These are phyloP conservation scores for Scomber colias DNA, from an alignment of 2,113 vertebrate species.

Conservation along the genomic window DNA sequence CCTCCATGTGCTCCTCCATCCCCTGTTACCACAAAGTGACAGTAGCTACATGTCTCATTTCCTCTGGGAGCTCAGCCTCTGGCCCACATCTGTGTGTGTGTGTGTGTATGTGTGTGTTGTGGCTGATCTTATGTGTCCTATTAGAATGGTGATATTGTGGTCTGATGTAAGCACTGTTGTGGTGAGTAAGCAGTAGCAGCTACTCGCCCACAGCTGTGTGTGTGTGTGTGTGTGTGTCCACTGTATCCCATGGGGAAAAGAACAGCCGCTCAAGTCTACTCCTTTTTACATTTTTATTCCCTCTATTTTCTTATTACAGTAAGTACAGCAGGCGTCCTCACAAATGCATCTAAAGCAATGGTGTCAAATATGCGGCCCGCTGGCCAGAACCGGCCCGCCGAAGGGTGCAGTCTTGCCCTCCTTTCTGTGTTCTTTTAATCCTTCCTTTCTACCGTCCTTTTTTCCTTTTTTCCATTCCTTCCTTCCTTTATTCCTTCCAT, in stretches of 20 bases:
- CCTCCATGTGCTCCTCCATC: neutral
- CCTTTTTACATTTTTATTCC: no score
- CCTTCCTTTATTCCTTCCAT: no score
- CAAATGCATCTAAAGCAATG: no score
- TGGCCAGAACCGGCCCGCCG: no score
- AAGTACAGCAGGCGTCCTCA: no score
- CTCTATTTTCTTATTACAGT: no score
- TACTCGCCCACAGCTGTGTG: conserved; percentile 61
- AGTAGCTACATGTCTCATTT: conserved; percentile 42
- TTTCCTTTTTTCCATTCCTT: no score
- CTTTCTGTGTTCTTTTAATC: no score
- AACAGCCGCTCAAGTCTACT: neutral
- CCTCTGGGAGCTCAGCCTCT: conserved; percentile 39
- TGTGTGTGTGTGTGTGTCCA: conserved; percentile 40
- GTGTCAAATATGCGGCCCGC: no score
- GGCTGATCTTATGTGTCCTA: conserved; percentile 70
- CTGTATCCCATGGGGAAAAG: conserved; percentile 70
- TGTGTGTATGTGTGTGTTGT: conserved; percentile 31
- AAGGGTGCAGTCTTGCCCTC: no score
- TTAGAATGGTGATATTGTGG: conserved; percentile 75
- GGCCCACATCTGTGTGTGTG: conserved; percentile 28
- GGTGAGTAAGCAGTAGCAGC: conserved; percentile 61
- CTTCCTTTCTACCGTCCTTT: no score
- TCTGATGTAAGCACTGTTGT: conserved; percentile 63
- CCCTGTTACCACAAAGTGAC: conserved; percentile 43